Evolutionary conservation across 2,888 invertebrate genomes (phyloP).

Genomic region (Brachypalpus laphriformis): DNA sequence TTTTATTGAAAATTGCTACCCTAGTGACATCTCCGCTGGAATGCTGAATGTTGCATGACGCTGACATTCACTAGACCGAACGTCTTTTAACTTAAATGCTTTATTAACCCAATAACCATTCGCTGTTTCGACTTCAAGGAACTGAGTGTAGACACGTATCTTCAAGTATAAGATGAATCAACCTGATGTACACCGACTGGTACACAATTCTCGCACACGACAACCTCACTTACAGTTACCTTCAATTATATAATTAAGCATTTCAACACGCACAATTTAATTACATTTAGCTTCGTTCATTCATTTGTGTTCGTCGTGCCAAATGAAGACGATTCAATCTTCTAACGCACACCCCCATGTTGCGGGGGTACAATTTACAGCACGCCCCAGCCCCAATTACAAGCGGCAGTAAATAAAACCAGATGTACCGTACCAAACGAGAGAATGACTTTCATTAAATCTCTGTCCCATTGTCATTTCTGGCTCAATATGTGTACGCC

Average conservation of each 20-base stretch:
- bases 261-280: slow-evolving; percentile 68
- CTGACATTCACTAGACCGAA: background rate
- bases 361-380: slow-evolving; percentile 26
- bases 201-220: slow-evolving; percentile 10
- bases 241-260: slow-evolving; percentile 56
- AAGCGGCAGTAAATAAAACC: slow-evolving; percentile 44
- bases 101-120: slow-evolving; percentile 50
- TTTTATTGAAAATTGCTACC: no score
- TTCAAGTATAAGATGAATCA: background rate
- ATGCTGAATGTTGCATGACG: background rate
- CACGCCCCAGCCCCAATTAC: slow-evolving; percentile 6
- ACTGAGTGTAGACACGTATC: slow-evolving; percentile 18
- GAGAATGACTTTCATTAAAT: slow-evolving; percentile 59
- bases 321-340: slow-evolving; percentile 67
- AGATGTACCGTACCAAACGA: slow-evolving; percentile 47
- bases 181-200: background rate
- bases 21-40: background rate
- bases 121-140: slow-evolving; percentile 2
- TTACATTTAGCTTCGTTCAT: slow-evolving; percentile 45
- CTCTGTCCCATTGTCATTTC: slow-evolving; percentile 44
- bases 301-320: slow-evolving; percentile 17
- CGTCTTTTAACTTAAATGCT: slow-evolving; percentile 37
- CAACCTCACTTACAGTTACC: slow-evolving; percentile 14
- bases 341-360: background rate
- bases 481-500: slow-evolving; percentile 13